phyloP scores from a whole-genome alignment of 2,113 vertebrate species.

The Hydropotes inermis region DNA sequence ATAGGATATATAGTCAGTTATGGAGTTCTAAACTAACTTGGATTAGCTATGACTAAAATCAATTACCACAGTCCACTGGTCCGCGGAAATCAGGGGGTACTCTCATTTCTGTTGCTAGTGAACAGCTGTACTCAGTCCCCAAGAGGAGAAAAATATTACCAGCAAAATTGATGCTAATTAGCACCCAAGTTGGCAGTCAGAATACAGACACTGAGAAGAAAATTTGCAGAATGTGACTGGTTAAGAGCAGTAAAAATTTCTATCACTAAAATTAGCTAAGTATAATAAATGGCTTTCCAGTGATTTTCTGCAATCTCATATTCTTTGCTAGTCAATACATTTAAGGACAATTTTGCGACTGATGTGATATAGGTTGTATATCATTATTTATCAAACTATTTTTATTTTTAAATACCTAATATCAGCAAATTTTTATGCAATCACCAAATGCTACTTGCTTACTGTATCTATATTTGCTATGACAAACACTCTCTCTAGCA shows the following conservation, averaged over 20 bases:
- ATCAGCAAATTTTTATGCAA: constrained; percentile 14
- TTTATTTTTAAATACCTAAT: constrained; percentile 16
- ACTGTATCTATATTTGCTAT: neutral
- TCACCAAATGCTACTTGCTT: neutral
- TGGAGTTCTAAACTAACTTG: constrained; percentile 54
- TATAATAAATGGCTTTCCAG: constrained; percentile 33
- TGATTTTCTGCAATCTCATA: constrained; percentile 27
- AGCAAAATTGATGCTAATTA: constrained; percentile 64
- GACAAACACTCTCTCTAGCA: neutral
- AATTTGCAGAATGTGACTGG: constrained; percentile 38
- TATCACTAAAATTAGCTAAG: constrained; percentile 48
- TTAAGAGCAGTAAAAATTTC: constrained; percentile 42
- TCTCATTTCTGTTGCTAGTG: constrained; percentile 19
- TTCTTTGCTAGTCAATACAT: constrained; percentile 41
- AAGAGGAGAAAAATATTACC: constrained; percentile 58
- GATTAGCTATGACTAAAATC: constrained; percentile 69
- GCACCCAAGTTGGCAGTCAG: constrained; percentile 55
- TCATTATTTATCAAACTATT: constrained; percentile 47
- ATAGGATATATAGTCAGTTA: constrained; percentile 63
- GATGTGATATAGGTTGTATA: neutral
- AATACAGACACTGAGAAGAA: constrained; percentile 37
- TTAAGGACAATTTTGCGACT: neutral
- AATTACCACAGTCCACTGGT: constrained; percentile 65
- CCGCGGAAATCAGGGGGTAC: neutral
- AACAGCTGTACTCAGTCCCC: constrained; percentile 55